Percentiles rank a stretch among this genome's conserved stretches.
These are phyloP conservation scores for Drosophila hamatofila DNA, from an alignment of 2,888 invertebrate species.

Conservation along the genomic window DNA sequence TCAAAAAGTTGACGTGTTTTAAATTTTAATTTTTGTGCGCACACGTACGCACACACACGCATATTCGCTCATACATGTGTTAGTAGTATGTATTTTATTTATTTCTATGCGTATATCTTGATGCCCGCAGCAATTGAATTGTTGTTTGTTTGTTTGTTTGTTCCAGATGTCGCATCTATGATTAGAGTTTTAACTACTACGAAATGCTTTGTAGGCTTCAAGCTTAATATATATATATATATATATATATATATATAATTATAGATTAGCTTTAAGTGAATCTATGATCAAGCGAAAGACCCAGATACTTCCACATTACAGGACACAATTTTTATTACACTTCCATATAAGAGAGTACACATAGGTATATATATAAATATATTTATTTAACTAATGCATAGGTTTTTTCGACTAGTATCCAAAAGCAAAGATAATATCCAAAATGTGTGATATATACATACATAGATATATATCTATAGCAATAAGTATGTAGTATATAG, in stretches of 20 bases:
- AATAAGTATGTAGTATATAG: slow-evolving; percentile 36
- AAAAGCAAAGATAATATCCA: slow-evolving; percentile 48
- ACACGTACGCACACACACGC: background rate
- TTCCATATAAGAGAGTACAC: slow-evolving; percentile 37
- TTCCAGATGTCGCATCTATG: background rate
- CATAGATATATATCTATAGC: slow-evolving; percentile 39
- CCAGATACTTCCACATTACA: slow-evolving; percentile 68
- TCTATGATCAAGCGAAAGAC: slow-evolving; percentile 32
- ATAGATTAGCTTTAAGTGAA: slow-evolving; percentile 49
- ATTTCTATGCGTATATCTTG: background rate
- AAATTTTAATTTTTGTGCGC: background rate
- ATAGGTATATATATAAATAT: slow-evolving; percentile 33
- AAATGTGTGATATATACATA: slow-evolving; percentile 64
- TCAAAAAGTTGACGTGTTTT: background rate
- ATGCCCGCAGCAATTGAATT: background rate
- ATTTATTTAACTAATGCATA: slow-evolving; percentile 48
- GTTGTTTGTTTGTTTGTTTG: background rate
- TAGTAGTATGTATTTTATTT: slow-evolving; percentile 3
- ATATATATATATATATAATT: slow-evolving; percentile 44
- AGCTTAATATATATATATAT: slow-evolving; percentile 53
- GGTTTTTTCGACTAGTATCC: slow-evolving; percentile 59
- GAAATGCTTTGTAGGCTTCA: slow-evolving; percentile 70
- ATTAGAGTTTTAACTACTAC: slow-evolving; percentile 13
- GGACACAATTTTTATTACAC: slow-evolving; percentile 60
- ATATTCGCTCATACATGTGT: background rate